Evolutionary conservation across 2,113 vertebrate species (phyloP), one percentile per base, ranked within the genome.

Genomic region (Ptilorrhoa leucosticta): DNA sequence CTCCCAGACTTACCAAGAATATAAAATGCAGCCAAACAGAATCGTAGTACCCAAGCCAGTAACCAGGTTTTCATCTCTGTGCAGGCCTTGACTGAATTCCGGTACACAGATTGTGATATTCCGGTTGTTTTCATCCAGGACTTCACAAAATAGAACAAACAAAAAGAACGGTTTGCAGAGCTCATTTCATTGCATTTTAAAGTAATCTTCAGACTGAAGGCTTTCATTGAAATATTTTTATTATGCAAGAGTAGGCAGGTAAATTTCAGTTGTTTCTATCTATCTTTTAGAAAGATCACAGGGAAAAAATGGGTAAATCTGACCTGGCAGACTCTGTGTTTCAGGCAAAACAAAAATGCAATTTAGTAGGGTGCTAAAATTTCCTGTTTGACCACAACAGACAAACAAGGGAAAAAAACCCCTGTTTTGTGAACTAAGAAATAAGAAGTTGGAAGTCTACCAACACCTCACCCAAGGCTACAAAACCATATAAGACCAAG

Each of bases 71-170:
- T 98, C 98, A 90, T 99, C 99, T 53, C 97, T 98, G 91, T 98
- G 98, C 10, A 98, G 91, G 56, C 97, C 98, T 47, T 98, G 98
- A 72, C 98, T 98, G 66, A 99, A 98, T 79, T 98, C 97, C 94
- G 99, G 99, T 33, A 97, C 97, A 83, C 99, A 99, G 75, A 99
- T 98, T 1, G 99, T 99, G 69, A 97, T 75, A 87, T 99, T 99
- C 69, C 87, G 89, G n/a, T 98, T 98, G 16, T 94, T 97, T 73
- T 97, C 97, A 86, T 97, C 98, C 61, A 97, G 71, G 72, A 97
- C 98, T 98, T 96, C n/a, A 70, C 50, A 92, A 95, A 79, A 93
- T 27, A 96, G 73, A 90, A 87, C 40, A 50, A 96, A 96, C 23
- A 69, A 50, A 83, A 53, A 40, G 14, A 79, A 21, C 14, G 33